Percentiles rank a stretch among this genome's conserved stretches.
These are phyloP conservation scores for Drosophila tropicalis DNA, from an alignment of 1,140 invertebrate species.

Conservation along the genomic window DNA sequence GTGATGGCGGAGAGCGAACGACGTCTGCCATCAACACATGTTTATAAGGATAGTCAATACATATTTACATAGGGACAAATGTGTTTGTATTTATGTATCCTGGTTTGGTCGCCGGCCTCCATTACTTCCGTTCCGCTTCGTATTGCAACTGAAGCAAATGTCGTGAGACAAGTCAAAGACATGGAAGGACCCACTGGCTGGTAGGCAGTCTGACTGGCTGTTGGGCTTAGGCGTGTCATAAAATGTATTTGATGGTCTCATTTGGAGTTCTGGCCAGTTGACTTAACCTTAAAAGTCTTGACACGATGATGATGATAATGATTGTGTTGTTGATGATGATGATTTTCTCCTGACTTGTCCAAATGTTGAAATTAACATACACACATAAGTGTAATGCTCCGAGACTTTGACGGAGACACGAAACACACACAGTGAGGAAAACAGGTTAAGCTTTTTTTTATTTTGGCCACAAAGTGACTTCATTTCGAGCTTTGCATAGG, in stretches of 20 bases:
- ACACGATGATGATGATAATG: conserved; percentile 39
- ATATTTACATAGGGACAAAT: conserved; percentile 16
- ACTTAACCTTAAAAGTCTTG: conserved; percentile 50
- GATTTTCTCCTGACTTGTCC: conserved; percentile 41
- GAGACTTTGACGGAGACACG: conserved; percentile 10
- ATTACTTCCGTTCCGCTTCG: conserved; percentile 65
- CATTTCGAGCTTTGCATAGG: conserved; percentile 57
- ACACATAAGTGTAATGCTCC: conserved; percentile 27
- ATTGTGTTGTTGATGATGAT: conserved; percentile 43
- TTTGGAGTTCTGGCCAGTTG: conserved; percentile 74
- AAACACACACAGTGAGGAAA: conserved; percentile 33
- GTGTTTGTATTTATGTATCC: conserved; percentile 33
- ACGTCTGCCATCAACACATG: conserved; percentile 6
- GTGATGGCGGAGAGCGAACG: conserved; percentile 41
- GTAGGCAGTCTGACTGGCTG: not conserved
- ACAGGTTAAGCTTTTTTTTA: conserved; percentile 76
- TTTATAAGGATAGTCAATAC: not conserved
- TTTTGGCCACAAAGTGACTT: conserved; percentile 61
- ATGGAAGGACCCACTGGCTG: conserved; percentile 54
- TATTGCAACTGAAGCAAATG: conserved; percentile 61
- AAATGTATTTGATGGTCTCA: conserved; percentile 76
- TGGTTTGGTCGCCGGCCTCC: conserved; percentile 50
- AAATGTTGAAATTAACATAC: conserved; percentile 72
- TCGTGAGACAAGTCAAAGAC: conserved; percentile 48
- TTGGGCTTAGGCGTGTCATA: conserved; percentile 55